Evolutionary conservation across 2,113 vertebrate species (phyloP).

Genomic region (Pan troglodytes): NHGRI_mPanTro3-v2.1_pri NC_072410.2:50219501-50220000

Average conservation of each 20-base stretch:
- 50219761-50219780: conserved; percentile 27
- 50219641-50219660: not conserved
- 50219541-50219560: not conserved
- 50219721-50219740: not conserved
- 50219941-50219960: conserved; percentile 62
- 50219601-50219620: not conserved
- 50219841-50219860: not conserved
- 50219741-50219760: not conserved
- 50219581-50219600: conserved; percentile 23
- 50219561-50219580: not conserved
- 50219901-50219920: conserved; percentile 58
- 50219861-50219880: conserved; percentile 22
- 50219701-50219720: conserved; percentile 1
- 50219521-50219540: not conserved
- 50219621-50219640: not conserved
- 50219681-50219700: not conserved
- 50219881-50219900: not conserved
- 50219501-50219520: not conserved
- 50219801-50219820: not conserved
- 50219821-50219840: not conserved
- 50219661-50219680: not conserved
- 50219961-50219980: conserved; percentile 51
- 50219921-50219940: conserved; percentile 15
- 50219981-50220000: conserved; percentile 35
- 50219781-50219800: conserved; percentile 34